phyloP scores from a whole-genome alignment of 1,140 invertebrate genomes.

The Teleogryllus occipitalis region DNA sequence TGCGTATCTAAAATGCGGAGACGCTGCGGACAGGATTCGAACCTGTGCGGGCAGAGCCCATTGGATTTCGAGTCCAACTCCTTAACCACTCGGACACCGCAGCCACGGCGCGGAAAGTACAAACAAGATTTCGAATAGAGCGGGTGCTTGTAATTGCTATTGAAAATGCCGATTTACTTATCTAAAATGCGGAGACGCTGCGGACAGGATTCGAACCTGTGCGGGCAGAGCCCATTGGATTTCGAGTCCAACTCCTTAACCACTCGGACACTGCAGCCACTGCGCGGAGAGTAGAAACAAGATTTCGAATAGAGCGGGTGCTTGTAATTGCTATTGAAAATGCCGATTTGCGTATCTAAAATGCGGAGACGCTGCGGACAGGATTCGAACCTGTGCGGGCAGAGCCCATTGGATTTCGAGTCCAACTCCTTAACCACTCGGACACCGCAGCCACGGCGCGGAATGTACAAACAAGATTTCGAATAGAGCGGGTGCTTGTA shows the following conservation, averaged over 20 bases:
- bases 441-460: constrained; percentile 81
- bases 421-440: constrained; percentile 88
- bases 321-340: no score
- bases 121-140: no score
- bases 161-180: no score
- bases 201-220: constrained; percentile 84
- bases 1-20: no score
- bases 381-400: constrained; percentile 84
- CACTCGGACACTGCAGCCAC: constrained; percentile 83
- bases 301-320: no score
- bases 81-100: constrained; percentile 87
- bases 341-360: no score
- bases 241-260: constrained; percentile 88
- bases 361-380: constrained; percentile 81
- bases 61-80: constrained; percentile 87
- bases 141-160: no score
- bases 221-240: constrained; percentile 82
- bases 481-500: no score
- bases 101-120: no score
- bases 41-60: constrained; percentile 81
- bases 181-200: no score
- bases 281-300: no score
- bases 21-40: constrained; percentile 83
- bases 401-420: constrained; percentile 85
- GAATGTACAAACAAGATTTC: no score